A percentile compares a stretch with the other conserved stretches of the same genome.
phyloP scores from a whole-genome alignment of 2,888 invertebrate genomes.

The Sicus ferrugineus region DNA sequence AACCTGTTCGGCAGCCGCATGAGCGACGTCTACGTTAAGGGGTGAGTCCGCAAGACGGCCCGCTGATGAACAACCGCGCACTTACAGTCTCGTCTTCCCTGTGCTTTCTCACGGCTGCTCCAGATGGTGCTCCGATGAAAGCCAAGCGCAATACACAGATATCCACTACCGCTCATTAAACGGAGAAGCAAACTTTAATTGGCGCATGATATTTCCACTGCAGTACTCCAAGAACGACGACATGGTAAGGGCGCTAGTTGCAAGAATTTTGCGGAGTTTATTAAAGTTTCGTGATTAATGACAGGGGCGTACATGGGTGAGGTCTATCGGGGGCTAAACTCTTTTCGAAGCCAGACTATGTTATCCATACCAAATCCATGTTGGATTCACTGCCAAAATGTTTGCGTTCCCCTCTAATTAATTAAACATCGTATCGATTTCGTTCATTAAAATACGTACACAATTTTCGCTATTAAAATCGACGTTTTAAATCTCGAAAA shows the following conservation, averaged over 20 bases:
- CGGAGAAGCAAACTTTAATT: slow-evolving; percentile 88
- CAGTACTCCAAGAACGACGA: slow-evolving; percentile 79
- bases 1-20: slow-evolving; percentile 78
- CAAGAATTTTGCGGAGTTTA: neutral
- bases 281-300: no score
- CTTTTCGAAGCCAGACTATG: no score
- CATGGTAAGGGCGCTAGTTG: slow-evolving; percentile 70
- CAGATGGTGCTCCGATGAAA: slow-evolving; percentile 76
- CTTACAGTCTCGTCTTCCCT: slow-evolving; percentile 12
- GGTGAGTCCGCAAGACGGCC: slow-evolving; percentile 65
- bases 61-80: neutral
- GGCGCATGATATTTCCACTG: slow-evolving; percentile 86
- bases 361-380: neutral
- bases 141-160: slow-evolving; percentile 80
- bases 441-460: no score
- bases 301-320: no score
- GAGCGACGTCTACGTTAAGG: slow-evolving; percentile 80
- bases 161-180: slow-evolving; percentile 81
- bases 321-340: no score
- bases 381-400: neutral
- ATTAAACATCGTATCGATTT: no score
- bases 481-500: no score
- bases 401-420: neutral
- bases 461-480: no score
- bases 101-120: slow-evolving; percentile 31